These are phyloP conservation scores for Phocides pigmalion DNA, from an alignment of 1,140 invertebrate species.

Conservation along the genomic window DNA sequence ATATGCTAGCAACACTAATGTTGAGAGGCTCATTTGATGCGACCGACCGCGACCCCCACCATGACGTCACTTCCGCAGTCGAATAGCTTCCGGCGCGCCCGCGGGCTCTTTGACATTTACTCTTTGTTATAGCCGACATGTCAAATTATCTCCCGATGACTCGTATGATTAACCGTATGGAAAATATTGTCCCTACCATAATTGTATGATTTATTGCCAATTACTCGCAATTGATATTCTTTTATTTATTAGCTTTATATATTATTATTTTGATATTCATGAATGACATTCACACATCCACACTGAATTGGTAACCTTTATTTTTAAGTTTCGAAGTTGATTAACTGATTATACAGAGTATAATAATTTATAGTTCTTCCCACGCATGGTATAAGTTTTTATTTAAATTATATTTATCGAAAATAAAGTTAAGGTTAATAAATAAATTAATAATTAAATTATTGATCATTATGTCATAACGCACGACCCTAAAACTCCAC, in stretches of 20 bases:
- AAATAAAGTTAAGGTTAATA: too few relatives aligned
- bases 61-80: conserved; percentile 73
- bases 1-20: background rate
- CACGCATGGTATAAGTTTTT: too few relatives aligned
- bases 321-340: too few relatives aligned
- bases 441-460: too few relatives aligned
- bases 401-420: too few relatives aligned
- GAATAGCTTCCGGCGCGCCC: conserved; percentile 73
- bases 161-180: conserved; percentile 58
- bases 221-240: background rate
- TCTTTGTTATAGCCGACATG: conserved; percentile 63
- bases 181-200: conserved; percentile 36
- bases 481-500: too few relatives aligned
- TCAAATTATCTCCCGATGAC: conserved; percentile 61
- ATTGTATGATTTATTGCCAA: conserved; percentile 14
- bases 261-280: too few relatives aligned
- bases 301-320: background rate
- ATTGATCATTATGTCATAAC: too few relatives aligned
- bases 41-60: conserved; percentile 39
- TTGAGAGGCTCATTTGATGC: conserved; percentile 14
- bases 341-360: too few relatives aligned
- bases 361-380: too few relatives aligned
- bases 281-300: background rate
- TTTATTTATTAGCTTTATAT: background rate
- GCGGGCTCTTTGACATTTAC: conserved; percentile 67